Base-by-base conservation (phyloP, 35 echinoderm and acorn worm genomes). In the Anneissia japonica region DNA sequence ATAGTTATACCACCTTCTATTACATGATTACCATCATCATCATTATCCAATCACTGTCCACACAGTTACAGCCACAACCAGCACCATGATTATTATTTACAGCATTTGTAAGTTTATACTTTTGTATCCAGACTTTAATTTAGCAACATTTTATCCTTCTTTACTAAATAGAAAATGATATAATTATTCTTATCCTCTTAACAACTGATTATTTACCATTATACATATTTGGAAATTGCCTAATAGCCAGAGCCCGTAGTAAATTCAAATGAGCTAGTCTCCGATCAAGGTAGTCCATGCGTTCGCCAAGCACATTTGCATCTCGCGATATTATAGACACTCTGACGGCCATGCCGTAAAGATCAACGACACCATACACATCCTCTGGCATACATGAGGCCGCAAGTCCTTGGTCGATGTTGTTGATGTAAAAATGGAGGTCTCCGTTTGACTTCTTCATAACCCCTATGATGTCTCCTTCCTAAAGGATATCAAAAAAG, bases 341-440 rank as follows among this genome's bases (percentile, higher is more conserved):
- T 84, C 86, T 74, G 3, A 91, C 92, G 7, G 96, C 92, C 96
- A 99, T 99, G 13, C 96, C 96, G 36, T 99, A 99, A 0, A 99
- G 92, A 55, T 99, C 96, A 0, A 99, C 96, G 19, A 99, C 96
- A 13, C 96, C 96, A 78, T 94, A 99, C 3, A 99, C 84, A 17
- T 46, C 77, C 12, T 83, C 82, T 1, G 89, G 86, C 11, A 90
- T 87, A 30, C 88, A 74, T 10, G 91, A 77, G 13, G 92, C 91
- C 0, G 96, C 96, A 0, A 90, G 35, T 28, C 96, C 96, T 41
- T 99, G 96, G 76, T 99, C 96, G 5, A 89, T 81, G 0, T 92
- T 92, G 37, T 99, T 99, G 82, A 99, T 99, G 87, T 87, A 99
- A 76, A 94, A 99, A 36, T 99, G 96, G 0, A 99, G 87, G 43